Conservation (phyloP, 2,888 invertebrate genomes). For the Cerastis leucographa region DNA sequence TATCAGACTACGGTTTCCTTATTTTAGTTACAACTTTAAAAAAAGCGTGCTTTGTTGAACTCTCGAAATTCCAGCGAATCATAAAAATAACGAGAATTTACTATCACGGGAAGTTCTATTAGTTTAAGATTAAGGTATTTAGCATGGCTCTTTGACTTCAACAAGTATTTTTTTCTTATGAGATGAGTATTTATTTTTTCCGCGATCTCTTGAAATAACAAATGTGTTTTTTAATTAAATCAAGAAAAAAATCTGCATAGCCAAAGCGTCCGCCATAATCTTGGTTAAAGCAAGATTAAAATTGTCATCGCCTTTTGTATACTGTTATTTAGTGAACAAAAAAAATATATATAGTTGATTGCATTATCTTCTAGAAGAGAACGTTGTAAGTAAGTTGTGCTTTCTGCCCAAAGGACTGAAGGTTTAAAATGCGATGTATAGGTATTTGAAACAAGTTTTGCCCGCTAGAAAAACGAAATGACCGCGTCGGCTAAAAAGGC, state of each 20-base stretch:
- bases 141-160: conserved; percentile 1
- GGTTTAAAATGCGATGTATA: conserved; percentile 51
- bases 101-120: conserved; percentile 2
- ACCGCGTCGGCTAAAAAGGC: conserved; percentile 60
- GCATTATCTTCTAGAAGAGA: conserved; percentile 35
- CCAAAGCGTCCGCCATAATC: conserved; percentile 20
- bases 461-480: conserved; percentile 59
- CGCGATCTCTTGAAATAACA: not conserved
- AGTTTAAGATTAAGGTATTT: not conserved
- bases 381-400: conserved; percentile 19
- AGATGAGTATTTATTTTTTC: not conserved
- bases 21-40: conserved; percentile 71
- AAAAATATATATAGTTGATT: conserved; percentile 55
- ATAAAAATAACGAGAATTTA: conserved; percentile 20
- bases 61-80: conserved; percentile 26
- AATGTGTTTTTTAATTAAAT: conserved; percentile 11
- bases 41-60: conserved; percentile 60
- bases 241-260: conserved; percentile 17
- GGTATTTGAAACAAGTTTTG: conserved; percentile 52
- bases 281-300: conserved; percentile 48
- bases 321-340: conserved; percentile 54
- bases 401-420: not conserved
- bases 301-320: conserved; percentile 43
- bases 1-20: conserved; percentile 71
- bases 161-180: not conserved